phyloP scores from a whole-genome alignment of 2,113 vertebrate species.

The Microcebus griseorufus region DNA sequence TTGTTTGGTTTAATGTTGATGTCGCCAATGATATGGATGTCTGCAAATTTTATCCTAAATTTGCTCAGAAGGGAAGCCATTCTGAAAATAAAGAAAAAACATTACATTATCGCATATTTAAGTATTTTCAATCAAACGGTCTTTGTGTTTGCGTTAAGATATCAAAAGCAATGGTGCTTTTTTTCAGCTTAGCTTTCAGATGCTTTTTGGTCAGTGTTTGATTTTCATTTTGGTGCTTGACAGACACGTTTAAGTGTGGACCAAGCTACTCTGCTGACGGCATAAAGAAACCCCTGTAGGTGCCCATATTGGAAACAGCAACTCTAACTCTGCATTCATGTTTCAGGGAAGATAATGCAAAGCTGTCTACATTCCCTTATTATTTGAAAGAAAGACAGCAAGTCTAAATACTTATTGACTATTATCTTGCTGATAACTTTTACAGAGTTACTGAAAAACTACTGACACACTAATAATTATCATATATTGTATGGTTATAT shows the following conservation, averaged over 20 bases:
- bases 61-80: slow-evolving; percentile 94
- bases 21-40: slow-evolving; percentile 94
- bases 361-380: background rate
- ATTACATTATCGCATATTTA: slow-evolving; percentile 61
- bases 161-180: slow-evolving; percentile 63
- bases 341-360: background rate
- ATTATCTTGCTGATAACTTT: background rate
- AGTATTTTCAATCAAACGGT: slow-evolving; percentile 72
- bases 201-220: slow-evolving; percentile 62
- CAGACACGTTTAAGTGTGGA: slow-evolving; percentile 45
- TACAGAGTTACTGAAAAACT: background rate
- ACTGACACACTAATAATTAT: background rate
- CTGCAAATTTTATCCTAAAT: slow-evolving; percentile 96
- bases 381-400: background rate
- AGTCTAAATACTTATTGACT: background rate
- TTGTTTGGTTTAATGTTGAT: slow-evolving; percentile 91
- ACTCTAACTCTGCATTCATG: background rate
- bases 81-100: slow-evolving; percentile 86
- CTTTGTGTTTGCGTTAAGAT: slow-evolving; percentile 70
- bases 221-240: slow-evolving; percentile 66
- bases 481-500: background rate
- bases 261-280: slow-evolving; percentile 50
- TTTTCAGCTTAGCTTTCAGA: slow-evolving; percentile 70
- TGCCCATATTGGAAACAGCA: slow-evolving; percentile 29
- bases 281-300: background rate